Evolutionary conservation across 2,888 invertebrate genomes (phyloP).

Genomic region (Trachelus tabidus): DNA sequence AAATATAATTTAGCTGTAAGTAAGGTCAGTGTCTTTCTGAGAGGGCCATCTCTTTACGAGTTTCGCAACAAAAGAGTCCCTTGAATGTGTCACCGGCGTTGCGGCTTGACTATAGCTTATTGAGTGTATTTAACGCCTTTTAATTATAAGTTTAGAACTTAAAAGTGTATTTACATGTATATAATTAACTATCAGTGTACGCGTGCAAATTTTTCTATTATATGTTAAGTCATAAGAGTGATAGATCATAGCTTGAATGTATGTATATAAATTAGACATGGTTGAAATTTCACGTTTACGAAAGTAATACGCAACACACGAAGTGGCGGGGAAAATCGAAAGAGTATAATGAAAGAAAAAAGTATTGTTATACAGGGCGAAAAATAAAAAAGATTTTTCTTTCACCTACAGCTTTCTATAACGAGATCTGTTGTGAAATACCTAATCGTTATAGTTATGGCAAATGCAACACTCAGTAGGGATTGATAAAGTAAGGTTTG

Average conservation of each 20-base stretch:
- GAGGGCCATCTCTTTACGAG: neutral
- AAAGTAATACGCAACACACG: neutral
- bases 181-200: conserved; percentile 6
- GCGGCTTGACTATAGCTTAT: neutral
- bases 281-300: neutral
- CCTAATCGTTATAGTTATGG: neutral
- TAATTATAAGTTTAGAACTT: neutral
- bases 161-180: neutral
- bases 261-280: neutral
- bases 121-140: neutral
- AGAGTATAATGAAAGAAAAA: neutral
- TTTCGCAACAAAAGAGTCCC: neutral
- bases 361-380: neutral
- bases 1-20: neutral
- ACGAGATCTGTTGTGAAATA: neutral
- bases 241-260: neutral
- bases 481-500: neutral
- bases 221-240: neutral
- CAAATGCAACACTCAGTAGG: neutral
- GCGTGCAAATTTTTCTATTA: neutral
- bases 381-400: neutral
- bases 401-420: neutral
- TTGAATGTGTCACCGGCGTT: neutral
- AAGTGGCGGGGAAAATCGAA: neutral
- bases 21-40: neutral